A percentile compares a stretch with the other conserved stretches of the same genome.
These are phyloP conservation scores for Troides oblongomaculatus DNA, from an alignment of 2,888 invertebrate genomes.

Conservation along the genomic window DNA sequence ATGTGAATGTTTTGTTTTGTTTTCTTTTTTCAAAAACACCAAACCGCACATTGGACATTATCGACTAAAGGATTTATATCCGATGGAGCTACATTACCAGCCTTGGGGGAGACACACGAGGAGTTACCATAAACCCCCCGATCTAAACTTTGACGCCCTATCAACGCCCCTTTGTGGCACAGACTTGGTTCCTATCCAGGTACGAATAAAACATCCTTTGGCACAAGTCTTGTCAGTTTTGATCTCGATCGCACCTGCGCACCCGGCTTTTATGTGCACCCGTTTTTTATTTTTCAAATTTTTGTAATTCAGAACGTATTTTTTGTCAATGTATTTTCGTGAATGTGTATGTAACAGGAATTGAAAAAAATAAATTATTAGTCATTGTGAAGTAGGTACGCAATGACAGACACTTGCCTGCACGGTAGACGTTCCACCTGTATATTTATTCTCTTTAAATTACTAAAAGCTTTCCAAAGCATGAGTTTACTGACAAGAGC, in stretches of 20 bases:
- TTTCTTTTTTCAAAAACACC: slow-evolving; percentile 77
- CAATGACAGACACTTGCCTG: slow-evolving; percentile 41
- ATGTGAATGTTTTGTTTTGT: slow-evolving; percentile 81
- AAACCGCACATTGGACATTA: slow-evolving; percentile 78
- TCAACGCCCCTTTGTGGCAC: slow-evolving; percentile 74
- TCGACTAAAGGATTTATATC: slow-evolving; percentile 78
- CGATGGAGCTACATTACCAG: slow-evolving; percentile 82
- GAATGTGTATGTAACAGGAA: slow-evolving; percentile 11
- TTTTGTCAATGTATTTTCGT: slow-evolving; percentile 49
- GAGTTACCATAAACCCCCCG: slow-evolving; percentile 79
- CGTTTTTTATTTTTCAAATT: slow-evolving; percentile 37
- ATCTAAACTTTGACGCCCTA: slow-evolving; percentile 77
- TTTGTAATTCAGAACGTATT: slow-evolving; percentile 51
- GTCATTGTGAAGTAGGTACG: slow-evolving; percentile 29
- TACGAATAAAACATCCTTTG: slow-evolving; percentile 69
- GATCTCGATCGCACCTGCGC: slow-evolving; percentile 66
- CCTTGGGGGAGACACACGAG: slow-evolving; percentile 84
- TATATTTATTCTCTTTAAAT: slow-evolving; percentile 31
- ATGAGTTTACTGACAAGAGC: slow-evolving; percentile 27
- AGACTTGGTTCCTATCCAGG: slow-evolving; percentile 78
- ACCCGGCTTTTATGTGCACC: slow-evolving; percentile 73
- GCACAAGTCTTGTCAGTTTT: slow-evolving; percentile 59
- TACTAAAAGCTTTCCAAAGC: slow-evolving; percentile 28
- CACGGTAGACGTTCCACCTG: slow-evolving; percentile 53
- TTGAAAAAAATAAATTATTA: background rate